Conservation (phyloP, 2,113 vertebrate species). For the Mirza zaza region DNA sequence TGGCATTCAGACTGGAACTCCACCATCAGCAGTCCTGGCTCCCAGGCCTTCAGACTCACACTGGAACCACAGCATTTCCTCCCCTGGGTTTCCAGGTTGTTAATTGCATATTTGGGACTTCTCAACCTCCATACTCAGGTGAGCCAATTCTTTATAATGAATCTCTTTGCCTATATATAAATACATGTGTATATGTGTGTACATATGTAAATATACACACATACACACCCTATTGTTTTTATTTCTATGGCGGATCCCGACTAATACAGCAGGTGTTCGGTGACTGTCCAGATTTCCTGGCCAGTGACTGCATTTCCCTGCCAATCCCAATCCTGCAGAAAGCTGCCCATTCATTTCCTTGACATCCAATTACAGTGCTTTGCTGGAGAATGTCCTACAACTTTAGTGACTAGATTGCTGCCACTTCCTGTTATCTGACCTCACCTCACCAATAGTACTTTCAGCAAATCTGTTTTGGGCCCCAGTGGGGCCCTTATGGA, state of each 20-base stretch:
- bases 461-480: neutral
- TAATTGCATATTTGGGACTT: neutral
- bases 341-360: conserved; percentile 22
- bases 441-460: neutral
- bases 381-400: neutral
- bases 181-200: too few species aligned
- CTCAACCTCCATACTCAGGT: neutral
- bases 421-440: neutral
- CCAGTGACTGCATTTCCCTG: neutral
- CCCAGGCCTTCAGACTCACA: neutral
- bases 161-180: neutral
- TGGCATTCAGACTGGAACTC: neutral
- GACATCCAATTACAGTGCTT: neutral
- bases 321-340: neutral
- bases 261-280: conserved; percentile 12
- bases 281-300: neutral
- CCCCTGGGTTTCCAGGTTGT: neutral
- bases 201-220: neutral
- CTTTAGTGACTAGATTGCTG: neutral
- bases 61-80: neutral
- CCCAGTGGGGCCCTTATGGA: neutral
- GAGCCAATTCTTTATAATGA: neutral
- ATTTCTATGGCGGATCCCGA: neutral
- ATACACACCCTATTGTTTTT: neutral
- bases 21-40: neutral